Percentiles rank a stretch among this genome's conserved stretches.
phyloP scores from a whole-genome alignment of 2,888 invertebrate genomes.

The Mythimna impura region DNA sequence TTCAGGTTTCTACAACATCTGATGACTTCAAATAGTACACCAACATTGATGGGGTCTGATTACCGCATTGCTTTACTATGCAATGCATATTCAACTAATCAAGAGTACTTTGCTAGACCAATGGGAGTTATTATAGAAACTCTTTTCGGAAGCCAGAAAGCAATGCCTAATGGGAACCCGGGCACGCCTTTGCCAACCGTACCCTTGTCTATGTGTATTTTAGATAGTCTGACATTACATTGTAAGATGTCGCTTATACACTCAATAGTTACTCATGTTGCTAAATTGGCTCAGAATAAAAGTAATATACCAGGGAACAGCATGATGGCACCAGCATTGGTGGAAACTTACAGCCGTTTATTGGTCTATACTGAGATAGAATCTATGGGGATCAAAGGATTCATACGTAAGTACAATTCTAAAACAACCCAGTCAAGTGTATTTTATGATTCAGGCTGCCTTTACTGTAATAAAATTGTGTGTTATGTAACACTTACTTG shows the following conservation, averaged over 20 bases:
- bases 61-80: conserved; percentile 97
- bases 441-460: neutral
- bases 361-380: conserved; percentile 99
- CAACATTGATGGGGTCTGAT: conserved; percentile 95
- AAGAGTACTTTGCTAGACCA: conserved; percentile 96
- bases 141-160: conserved; percentile 93
- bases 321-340: conserved; percentile 96
- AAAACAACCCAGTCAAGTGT: neutral
- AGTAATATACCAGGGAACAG: conserved; percentile 92
- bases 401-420: conserved; percentile 93
- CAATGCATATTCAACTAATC: conserved; percentile 98
- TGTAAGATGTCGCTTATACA: conserved; percentile 97
- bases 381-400: conserved; percentile 98
- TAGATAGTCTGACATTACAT: conserved; percentile 98
- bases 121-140: conserved; percentile 98
- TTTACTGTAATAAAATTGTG: neutral
- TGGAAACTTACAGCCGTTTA: conserved; percentile 98
- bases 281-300: conserved; percentile 97
- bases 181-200: conserved; percentile 93
- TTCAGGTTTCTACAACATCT: conserved; percentile 95
- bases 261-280: conserved; percentile 96
- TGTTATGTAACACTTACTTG: too few relatives aligned
- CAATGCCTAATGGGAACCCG: conserved; percentile 87
- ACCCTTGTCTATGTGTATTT: conserved; percentile 97
- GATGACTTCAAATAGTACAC: conserved; percentile 93